Evolutionary conservation across 1,140 invertebrate genomes (phyloP).

Genomic region (Sitodiplosis mosellana): DNA sequence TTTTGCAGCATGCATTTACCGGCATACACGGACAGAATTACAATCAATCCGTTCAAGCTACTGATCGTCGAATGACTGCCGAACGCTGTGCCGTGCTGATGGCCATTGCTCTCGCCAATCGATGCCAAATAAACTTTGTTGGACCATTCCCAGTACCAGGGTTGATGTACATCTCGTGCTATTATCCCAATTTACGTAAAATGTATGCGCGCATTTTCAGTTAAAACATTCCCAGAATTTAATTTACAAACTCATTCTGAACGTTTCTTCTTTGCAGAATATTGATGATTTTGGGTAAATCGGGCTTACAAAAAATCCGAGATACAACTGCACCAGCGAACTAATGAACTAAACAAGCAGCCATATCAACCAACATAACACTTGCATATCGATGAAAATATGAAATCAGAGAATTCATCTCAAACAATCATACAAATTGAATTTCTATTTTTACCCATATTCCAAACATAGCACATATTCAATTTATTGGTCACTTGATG

Average conservation of each 20-base stretch:
- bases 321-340: conserved; percentile 4
- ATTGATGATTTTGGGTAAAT: conserved; percentile 16
- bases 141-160: conserved; percentile 38
- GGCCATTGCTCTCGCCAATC: conserved; percentile 56
- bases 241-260: too few relatives aligned
- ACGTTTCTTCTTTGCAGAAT: conserved; percentile 10
- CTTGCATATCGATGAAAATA: too few relatives aligned
- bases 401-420: too few relatives aligned
- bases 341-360: too few relatives aligned
- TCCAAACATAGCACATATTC: too few relatives aligned
- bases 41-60: conserved; percentile 27
- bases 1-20: conserved; percentile 52
- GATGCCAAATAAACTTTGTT: conserved; percentile 60
- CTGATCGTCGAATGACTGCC: conserved; percentile 41
- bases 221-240: background rate
- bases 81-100: conserved; percentile 54
- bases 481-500: too few relatives aligned
- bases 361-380: too few relatives aligned
- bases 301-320: conserved; percentile 23
- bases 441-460: too few relatives aligned
- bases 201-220: conserved; percentile 30
- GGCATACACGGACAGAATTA: conserved; percentile 40
- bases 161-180: conserved; percentile 40
- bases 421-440: too few relatives aligned
- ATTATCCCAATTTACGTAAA: conserved; percentile 39